phyloP scores from a whole-genome alignment of 2,113 vertebrate genomes.

The Brienomyrus longianalis region DNA sequence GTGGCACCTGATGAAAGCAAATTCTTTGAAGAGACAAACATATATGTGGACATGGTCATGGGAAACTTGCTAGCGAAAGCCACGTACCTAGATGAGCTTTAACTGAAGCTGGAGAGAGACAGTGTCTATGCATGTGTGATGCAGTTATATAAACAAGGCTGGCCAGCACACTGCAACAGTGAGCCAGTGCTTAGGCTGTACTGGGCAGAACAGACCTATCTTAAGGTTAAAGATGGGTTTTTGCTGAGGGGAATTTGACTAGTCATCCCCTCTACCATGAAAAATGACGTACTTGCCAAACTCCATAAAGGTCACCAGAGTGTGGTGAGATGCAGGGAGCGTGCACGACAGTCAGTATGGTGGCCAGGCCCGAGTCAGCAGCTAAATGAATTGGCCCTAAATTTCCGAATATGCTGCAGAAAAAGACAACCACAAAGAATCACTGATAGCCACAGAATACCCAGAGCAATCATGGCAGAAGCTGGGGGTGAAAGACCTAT shows the following conservation, averaged over 20 bases:
- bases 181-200: background rate
- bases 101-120: background rate
- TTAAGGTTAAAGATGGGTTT: slow-evolving; percentile 19
- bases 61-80: background rate
- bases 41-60: background rate
- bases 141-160: background rate
- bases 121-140: background rate
- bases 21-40: slow-evolving; percentile 18
- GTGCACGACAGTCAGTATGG: slow-evolving; percentile 11
- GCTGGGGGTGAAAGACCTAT: slow-evolving; percentile 4
- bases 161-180: background rate
- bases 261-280: slow-evolving; percentile 6
- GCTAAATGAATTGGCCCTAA: slow-evolving; percentile 22
- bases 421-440: slow-evolving; percentile 10
- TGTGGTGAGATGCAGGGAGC: slow-evolving; percentile 11
- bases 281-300: background rate
- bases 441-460: slow-evolving; percentile 6
- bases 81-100: slow-evolving; percentile 5
- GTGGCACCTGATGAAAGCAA: background rate
- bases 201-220: background rate
- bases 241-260: slow-evolving; percentile 11
- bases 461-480: slow-evolving; percentile 12
- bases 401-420: slow-evolving; percentile 11
- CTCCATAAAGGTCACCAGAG: slow-evolving; percentile 25
- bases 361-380: slow-evolving; percentile 24